Evolutionary conservation across 2,113 vertebrate genomes (phyloP).

Genomic region (Piliocolobus tephrosceles): DNA sequence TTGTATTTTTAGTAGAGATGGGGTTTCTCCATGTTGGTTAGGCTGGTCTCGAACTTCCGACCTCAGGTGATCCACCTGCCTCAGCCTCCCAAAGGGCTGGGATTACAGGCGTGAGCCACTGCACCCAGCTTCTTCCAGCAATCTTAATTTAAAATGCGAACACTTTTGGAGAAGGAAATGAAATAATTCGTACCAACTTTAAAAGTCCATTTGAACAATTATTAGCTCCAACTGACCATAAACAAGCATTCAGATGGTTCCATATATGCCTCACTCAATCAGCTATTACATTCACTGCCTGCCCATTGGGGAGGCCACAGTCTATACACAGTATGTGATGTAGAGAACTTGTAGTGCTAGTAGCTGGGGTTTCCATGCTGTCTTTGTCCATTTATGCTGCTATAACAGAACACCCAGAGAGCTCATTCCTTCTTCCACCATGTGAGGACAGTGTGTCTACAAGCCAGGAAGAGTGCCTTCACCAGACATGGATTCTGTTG

Average conservation of each 20-base stretch:
- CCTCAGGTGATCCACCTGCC: too few species aligned
- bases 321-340: fast-evolving
- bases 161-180: slow-evolving; percentile 25
- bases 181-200: not conserved
- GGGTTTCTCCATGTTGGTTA: too few species aligned
- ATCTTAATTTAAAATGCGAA: not conserved
- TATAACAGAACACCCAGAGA: not conserved
- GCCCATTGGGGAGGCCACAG: not conserved
- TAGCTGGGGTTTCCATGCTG: not conserved
- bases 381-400: not conserved
- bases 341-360: not conserved
- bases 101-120: too few species aligned
- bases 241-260: not conserved
- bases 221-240: not conserved
- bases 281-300: not conserved
- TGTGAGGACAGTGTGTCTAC: not conserved
- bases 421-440: not conserved
- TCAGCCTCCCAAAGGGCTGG: too few species aligned
- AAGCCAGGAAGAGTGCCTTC: not conserved
- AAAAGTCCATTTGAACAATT: not conserved
- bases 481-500: not conserved
- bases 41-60: fast-evolving
- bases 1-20: too few species aligned
- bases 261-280: not conserved
- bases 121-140: not conserved